phyloP scores from a whole-genome alignment of 2,113 vertebrate genomes.

The Ranitomeya variabilis region DNA sequence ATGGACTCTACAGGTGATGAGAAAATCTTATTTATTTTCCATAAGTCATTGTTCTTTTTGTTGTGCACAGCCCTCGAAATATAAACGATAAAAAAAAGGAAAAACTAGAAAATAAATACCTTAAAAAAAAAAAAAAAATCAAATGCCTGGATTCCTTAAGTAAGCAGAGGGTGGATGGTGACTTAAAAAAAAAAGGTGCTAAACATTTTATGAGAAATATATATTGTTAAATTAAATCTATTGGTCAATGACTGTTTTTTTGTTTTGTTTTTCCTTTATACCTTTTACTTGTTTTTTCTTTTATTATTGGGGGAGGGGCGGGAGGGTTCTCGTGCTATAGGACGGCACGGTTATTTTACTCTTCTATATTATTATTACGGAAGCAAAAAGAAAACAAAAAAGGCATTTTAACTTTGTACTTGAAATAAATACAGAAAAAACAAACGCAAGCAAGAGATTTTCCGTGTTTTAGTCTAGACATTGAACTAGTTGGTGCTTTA shows the following conservation, averaged over 20 bases:
- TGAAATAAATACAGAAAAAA: conserved; percentile 85
- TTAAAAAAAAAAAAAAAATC: conserved; percentile 49
- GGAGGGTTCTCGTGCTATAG: conserved; percentile 85
- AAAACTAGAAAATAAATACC: conserved; percentile 57
- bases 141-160: conserved; percentile 75
- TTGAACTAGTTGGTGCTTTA: conserved; percentile 97
- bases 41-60: conserved; percentile 51
- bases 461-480: conserved; percentile 98
- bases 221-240: conserved; percentile 93
- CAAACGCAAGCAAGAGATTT: conserved; percentile 74
- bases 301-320: conserved; percentile 37
- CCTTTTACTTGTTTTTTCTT: conserved; percentile 73
- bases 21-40: conserved; percentile 55
- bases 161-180: conserved; percentile 81
- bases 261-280: neutral
- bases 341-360: conserved; percentile 94
- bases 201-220: conserved; percentile 95
- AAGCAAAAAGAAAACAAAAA: conserved; percentile 74
- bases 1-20: conserved; percentile 16
- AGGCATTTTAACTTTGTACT: conserved; percentile 99
- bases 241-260: conserved; percentile 86
- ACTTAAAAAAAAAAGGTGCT: conserved; percentile 86
- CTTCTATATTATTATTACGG: conserved; percentile 94
- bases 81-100: conserved; percentile 26
- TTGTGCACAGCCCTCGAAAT: conserved; percentile 81